Evolutionary conservation across 37 sponge, comb jelly and placozoan genomes (phyloP).

Genomic region (Mnemiopsis leidyi): DNA sequence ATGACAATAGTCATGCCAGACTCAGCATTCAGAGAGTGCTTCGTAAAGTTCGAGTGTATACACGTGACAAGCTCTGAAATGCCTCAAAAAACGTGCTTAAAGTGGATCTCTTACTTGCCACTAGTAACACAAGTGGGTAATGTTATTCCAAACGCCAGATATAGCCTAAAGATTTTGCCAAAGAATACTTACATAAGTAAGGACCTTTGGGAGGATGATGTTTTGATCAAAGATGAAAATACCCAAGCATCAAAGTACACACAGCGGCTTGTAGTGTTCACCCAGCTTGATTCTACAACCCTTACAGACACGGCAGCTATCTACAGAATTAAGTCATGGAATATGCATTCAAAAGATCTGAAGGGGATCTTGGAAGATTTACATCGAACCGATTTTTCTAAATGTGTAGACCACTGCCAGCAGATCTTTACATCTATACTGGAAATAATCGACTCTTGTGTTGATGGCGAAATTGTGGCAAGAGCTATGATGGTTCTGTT

Average conservation of each 20-base stretch:
- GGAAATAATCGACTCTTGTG: conserved; percentile 41
- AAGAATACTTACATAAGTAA: conserved; percentile 12
- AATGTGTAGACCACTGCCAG: not conserved
- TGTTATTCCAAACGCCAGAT: not conserved
- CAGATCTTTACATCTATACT: conserved; percentile 28
- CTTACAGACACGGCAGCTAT: conserved; percentile 36
- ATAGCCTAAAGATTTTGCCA: not conserved
- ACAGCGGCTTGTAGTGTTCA: not conserved
- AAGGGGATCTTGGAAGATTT: not conserved
- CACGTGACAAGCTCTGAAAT: conserved; percentile 54
- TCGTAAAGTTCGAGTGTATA: conserved; percentile 11
- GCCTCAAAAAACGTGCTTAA: not conserved
- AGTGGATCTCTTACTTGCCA: conserved; percentile 50
- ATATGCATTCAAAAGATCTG: not conserved
- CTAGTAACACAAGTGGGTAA: not conserved
- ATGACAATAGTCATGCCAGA: not conserved
- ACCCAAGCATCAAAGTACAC: not conserved
- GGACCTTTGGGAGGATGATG: conserved; percentile 9
- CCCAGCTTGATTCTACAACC: conserved; percentile 1
- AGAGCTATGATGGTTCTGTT: not conserved
- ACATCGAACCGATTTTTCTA: not conserved
- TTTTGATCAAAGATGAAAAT: not conserved
- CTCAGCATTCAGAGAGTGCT: not conserved
- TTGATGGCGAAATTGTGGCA: not conserved
- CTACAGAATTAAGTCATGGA: conserved; percentile 34